Evolutionary conservation across 2,888 invertebrate species (phyloP), one percentile per base, ranked within the genome.

Genomic region (Limnephilus rhombicus): DNA sequence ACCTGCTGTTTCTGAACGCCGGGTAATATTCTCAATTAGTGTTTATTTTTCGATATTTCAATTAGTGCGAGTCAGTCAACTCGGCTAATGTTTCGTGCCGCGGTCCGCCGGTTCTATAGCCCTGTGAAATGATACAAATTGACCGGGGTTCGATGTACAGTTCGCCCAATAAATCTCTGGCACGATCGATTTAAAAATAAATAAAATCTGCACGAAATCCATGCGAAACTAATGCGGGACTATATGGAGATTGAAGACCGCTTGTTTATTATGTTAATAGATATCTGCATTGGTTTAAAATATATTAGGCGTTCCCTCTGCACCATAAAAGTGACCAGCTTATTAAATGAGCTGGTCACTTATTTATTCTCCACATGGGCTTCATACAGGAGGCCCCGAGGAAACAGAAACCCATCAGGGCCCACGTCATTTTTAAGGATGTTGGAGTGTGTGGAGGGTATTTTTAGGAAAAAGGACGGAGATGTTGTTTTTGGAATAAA

Each of bases 11-110:
- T 68, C 37, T 85, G 82, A 87, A 83, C 91, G 31, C 81, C 85
- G 90, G 85, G 90, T 87, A 87, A 87, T 68, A 89, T 81, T 34
- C 68, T 93, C 91, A 93, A 93, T 93, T 93, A 93, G 93, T 93
- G 80, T 89, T 91, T 88, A 85, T 92, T 93, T 93, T 93, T 91
- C 89, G 91, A 89, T 93, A 92, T 91, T 93, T 93, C 93, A 93
- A 93, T 92, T 93, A 93, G 93, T 90, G 89, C 81, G 83, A 93
- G 93, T 92, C 93, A 93, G 90, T 91, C 92, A 92, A 92, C 92
- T 92, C 87, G n/a, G 88, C 88, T 93, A 93, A 93, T 93, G 92
- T 90, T 91, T 85, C 80, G 86, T 15, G 80, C 81, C 90, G 85
- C 91, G 81, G 92, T n/a, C 91, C 92, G 86, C 80, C 83, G 89